These are phyloP conservation scores for Austrofundulus limnaeus DNA, from an alignment of 2,113 vertebrate genomes.

Conservation along the genomic window DNA sequence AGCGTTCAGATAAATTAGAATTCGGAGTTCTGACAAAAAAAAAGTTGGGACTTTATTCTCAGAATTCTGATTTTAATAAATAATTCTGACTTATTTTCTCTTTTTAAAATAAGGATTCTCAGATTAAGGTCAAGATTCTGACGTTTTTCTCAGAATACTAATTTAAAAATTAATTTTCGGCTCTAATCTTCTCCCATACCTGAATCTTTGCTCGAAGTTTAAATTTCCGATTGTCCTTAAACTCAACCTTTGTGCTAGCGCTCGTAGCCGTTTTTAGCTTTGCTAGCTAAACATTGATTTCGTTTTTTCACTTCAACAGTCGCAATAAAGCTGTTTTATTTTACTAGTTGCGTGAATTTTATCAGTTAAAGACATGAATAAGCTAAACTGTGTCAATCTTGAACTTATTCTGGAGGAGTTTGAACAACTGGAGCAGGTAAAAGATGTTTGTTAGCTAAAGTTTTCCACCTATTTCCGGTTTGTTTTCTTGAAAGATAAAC, in stretches of 20 bases:
- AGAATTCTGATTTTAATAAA: no score
- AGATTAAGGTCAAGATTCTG: no score
- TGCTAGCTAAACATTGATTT: background rate
- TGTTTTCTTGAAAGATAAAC: background rate
- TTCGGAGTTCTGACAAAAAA: no score
- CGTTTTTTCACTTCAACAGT: background rate
- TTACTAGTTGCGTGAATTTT: background rate
- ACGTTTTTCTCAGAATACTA: no score
- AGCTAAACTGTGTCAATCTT: slow-evolving; percentile 80
- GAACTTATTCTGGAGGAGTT: slow-evolving; percentile 84
- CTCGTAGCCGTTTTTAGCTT: background rate
- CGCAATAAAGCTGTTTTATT: background rate
- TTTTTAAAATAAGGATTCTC: no score
- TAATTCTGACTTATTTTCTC: no score
- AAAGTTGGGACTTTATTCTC: no score
- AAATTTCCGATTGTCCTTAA: background rate
- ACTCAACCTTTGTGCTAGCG: background rate
- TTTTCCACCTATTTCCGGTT: no score
- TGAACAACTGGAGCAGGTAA: slow-evolving; percentile 86
- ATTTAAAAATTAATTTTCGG: no score
- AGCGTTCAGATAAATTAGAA: no score
- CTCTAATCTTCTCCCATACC: no score
- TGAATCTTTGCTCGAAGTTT: background rate
- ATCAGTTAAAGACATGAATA: slow-evolving; percentile 31
- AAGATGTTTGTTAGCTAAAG: background rate